Evolutionary conservation across 2,888 invertebrate species (phyloP), one percentile per base, ranked within the genome.

Genomic region (Coelogynopora nodosa): DNA sequence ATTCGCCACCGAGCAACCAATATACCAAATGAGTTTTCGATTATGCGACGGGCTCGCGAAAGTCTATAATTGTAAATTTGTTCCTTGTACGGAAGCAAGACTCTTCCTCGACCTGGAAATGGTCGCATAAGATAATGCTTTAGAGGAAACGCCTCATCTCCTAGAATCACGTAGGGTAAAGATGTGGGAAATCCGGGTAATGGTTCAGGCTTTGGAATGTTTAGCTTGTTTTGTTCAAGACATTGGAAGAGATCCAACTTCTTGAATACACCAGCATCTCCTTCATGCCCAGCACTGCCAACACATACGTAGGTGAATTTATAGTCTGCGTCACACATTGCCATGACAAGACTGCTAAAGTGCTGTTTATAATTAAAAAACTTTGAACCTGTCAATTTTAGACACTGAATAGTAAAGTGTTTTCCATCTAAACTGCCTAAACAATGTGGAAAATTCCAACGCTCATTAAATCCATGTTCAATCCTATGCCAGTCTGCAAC

Each of bases 141-240:
- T 13, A 89, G 67, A 0, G 87, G 85, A 84, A 89, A 89, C 0
- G 89, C 88, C 23, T 89, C 89, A 87, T 89, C 89, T 2, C 81
- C 88, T 0, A 89, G 81, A n/a, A 89, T 85, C 10, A 84, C 30
- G 87, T 84, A 86, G 1, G 89, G 88, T 27, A 80, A 80, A 80
- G 80, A 80, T 27, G 80, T 26, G 80, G 27, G 27, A 23, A 29
- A 27, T 0, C 84, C 87, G 1, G 84, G 82, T 0, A 88, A 26
- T 27, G 67, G 13, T 31, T 1, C 30, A 18, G 87, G 87, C 0
- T 2, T 0, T 13, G 89, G 88, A 0, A 89, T 30, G 67, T 86
- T 30, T 13, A 89, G 84, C 13, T 18, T 31, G n/a, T 82, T 80
- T n/a, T 27, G 31, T 30, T 31, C 30, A n/a, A 87, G 67, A n/a